Evolutionary conservation across 1,140 invertebrate species (phyloP).

Genomic region (Neomicropteryx cornuta): DNA sequence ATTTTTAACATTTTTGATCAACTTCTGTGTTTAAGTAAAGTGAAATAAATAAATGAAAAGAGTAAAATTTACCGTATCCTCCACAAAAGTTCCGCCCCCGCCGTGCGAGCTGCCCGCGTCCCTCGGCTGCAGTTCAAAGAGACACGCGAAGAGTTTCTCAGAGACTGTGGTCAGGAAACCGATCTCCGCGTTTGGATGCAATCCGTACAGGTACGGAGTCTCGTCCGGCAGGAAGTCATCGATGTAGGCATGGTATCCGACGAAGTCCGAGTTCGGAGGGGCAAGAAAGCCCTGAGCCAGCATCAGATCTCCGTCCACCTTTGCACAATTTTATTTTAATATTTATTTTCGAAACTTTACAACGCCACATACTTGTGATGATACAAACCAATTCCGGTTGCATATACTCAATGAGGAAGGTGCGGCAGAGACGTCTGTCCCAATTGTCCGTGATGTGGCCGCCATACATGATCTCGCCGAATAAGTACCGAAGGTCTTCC

Average conservation of each 20-base stretch:
- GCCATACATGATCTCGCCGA: conserved; percentile 90
- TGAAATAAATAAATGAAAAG: no score
- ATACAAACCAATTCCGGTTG: conserved; percentile 64
- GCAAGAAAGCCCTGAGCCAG: conserved; percentile 67
- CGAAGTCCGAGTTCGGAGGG: conserved; percentile 71
- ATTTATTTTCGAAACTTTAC: no score
- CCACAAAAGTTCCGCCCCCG: no score
- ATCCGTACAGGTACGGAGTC: conserved; percentile 72
- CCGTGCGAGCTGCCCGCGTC: conserved; percentile 50
- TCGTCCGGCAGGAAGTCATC: conserved; percentile 70
- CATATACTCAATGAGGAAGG: conserved; percentile 74
- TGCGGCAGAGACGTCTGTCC: conserved; percentile 70
- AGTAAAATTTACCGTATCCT: conserved; percentile 76
- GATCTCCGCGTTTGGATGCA: conserved; percentile 87
- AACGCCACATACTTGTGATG: no score
- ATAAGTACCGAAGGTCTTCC: conserved; percentile 80
- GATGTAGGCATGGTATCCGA: conserved; percentile 72
- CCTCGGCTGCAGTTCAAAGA: conserved; percentile 78
- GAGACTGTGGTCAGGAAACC: conserved; percentile 73
- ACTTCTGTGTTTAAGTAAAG: no score
- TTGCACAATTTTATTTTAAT: no score
- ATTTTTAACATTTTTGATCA: no score
- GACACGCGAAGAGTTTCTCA: conserved; percentile 69
- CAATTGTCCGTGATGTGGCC: conserved; percentile 89
- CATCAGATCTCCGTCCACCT: conserved; percentile 66